These are phyloP conservation scores for Mormyrus iriodes DNA, from an alignment of 2,113 vertebrate genomes.

Conservation along the genomic window DNA sequence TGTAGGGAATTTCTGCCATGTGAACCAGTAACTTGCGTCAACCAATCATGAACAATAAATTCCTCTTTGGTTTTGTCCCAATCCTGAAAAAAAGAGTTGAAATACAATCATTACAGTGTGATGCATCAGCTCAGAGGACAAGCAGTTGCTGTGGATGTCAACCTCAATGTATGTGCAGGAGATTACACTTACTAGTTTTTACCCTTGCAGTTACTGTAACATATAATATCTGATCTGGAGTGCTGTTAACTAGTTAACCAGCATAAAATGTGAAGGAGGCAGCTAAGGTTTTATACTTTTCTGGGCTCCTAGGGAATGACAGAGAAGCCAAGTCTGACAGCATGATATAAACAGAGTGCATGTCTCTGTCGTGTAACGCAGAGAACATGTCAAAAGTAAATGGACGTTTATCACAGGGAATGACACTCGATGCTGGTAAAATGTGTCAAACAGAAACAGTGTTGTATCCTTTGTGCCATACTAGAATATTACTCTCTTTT, in stretches of 20 bases:
- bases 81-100: neutral
- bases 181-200: neutral
- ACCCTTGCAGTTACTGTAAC: neutral
- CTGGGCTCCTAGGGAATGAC: neutral
- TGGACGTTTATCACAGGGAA: neutral
- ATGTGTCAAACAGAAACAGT: neutral
- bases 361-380: neutral
- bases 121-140: neutral
- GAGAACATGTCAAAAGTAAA: neutral
- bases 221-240: neutral
- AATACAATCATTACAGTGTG: neutral
- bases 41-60: slow-evolving; percentile 15
- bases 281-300: neutral
- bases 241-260: neutral
- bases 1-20: slow-evolving; percentile 16
- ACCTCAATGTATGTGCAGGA: neutral
- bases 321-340: neutral
- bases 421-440: neutral
- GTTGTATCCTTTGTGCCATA: neutral
- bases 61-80: neutral
- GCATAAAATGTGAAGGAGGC: neutral
- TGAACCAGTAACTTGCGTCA: slow-evolving; percentile 14
- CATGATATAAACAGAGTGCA: neutral
- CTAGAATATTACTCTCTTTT: neutral
- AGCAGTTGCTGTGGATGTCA: neutral